Evolutionary conservation across 2,797 vertebrate genomes (phyloP).

Genomic region (Eidolon dupreanum): DNA sequence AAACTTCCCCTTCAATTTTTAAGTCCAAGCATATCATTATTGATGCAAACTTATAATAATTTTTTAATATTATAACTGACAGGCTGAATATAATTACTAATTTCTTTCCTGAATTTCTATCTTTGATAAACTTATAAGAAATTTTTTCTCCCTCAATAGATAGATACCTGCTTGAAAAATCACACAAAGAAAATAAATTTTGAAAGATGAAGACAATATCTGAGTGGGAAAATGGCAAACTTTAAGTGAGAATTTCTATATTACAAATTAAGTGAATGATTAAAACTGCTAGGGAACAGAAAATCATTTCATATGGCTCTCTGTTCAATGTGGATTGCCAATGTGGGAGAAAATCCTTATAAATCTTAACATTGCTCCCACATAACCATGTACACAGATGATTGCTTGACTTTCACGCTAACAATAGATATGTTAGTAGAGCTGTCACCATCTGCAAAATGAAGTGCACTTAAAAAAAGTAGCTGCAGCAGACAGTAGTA

Average conservation of each 20-base stretch:
- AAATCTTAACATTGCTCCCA: slow-evolving; percentile 88
- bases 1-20: slow-evolving; percentile 60
- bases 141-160: not conserved
- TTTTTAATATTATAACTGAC: slow-evolving; percentile 70
- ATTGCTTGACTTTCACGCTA: slow-evolving; percentile 88
- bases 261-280: slow-evolving; percentile 83
- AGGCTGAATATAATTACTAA: slow-evolving; percentile 62
- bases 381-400: slow-evolving; percentile 87
- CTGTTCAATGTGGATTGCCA: slow-evolving; percentile 84
- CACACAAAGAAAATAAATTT: slow-evolving; percentile 7
- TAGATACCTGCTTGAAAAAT: slow-evolving; percentile 50
- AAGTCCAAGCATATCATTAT: slow-evolving; percentile 73
- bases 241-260: slow-evolving; percentile 77
- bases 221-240: slow-evolving; percentile 71
- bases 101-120: slow-evolving; percentile 69
- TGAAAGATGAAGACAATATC: slow-evolving; percentile 59
- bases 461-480: slow-evolving; percentile 82
- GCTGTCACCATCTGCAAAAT: slow-evolving; percentile 87
- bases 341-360: slow-evolving; percentile 88
- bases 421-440: slow-evolving; percentile 88
- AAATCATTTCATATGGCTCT: slow-evolving; percentile 83
- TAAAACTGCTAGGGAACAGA: slow-evolving; percentile 84
- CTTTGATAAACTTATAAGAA: slow-evolving; percentile 64
- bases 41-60: slow-evolving; percentile 45
- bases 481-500: slow-evolving; percentile 76